These are phyloP conservation scores for Oreochromis niloticus DNA, from an alignment of 2,113 vertebrate genomes.

Conservation along the genomic window DNA sequence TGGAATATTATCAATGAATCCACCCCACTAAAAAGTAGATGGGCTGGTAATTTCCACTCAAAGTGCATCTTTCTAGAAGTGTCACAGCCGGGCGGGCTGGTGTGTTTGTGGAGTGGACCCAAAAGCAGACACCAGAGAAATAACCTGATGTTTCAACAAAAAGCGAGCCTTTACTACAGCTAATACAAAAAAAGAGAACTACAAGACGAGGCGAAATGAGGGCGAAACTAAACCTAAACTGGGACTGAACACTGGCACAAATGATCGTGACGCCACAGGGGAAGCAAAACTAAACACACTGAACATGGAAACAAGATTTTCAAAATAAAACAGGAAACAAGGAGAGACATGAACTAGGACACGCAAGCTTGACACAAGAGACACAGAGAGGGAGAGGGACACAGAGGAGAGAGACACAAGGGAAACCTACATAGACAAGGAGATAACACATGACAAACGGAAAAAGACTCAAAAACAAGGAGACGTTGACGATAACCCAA, in stretches of 20 bases:
- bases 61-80: background rate
- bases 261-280: too few relatives aligned
- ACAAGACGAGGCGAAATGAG: too few relatives aligned
- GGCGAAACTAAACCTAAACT: too few relatives aligned
- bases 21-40: background rate
- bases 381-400: accelerated
- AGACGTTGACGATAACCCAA: background rate
- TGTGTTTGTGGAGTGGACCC: background rate
- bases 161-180: too few relatives aligned
- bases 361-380: accelerated
- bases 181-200: too few relatives aligned
- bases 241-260: too few relatives aligned
- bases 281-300: too few relatives aligned
- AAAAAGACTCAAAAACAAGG: background rate
- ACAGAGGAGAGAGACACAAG: background rate
- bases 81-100: accelerated
- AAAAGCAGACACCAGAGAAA: too few relatives aligned
- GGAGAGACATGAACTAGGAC: background rate
- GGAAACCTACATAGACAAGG: background rate
- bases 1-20: background rate
- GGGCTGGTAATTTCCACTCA: background rate
- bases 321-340: too few relatives aligned
- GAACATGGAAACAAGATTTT: too few relatives aligned
- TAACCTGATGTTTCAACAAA: too few relatives aligned
- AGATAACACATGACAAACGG: accelerated